Conservation (phyloP, 2,888 invertebrate species). For the Zonitis immaculata region DNA sequence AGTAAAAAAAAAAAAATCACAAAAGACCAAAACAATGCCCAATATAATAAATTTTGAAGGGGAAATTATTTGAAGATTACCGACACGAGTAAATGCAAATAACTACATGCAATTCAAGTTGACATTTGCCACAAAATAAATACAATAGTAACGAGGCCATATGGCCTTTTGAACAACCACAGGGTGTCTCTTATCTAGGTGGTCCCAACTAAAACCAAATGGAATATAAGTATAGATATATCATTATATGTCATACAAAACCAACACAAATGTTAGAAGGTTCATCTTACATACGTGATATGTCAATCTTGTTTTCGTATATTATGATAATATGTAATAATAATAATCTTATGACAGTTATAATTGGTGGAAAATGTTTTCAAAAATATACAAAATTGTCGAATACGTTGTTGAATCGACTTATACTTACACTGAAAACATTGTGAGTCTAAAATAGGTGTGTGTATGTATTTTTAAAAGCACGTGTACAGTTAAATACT, state of each 20-base stretch:
- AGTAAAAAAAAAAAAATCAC: too few relatives aligned
- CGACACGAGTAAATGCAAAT: conserved; percentile 3
- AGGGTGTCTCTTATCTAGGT: conserved; percentile 25
- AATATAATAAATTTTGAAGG: too few relatives aligned
- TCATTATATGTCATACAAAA: conserved; percentile 22
- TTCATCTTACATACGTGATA: conserved; percentile 15
- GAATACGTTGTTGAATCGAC: not conserved
- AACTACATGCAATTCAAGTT: conserved; percentile 12
- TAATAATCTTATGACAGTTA: not conserved
- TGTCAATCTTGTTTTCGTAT: conserved; percentile 4
- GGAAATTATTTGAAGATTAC: not conserved
- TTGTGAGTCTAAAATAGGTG: conserved; percentile 21
- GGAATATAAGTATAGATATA: conserved; percentile 17
- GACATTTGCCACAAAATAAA: conserved; percentile 21
- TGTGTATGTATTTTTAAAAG: conserved; percentile 21
- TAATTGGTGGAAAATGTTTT: not conserved
- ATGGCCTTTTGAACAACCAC: conserved; percentile 19
- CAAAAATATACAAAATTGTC: not conserved
- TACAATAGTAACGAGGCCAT: conserved; percentile 21
- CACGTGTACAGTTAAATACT: conserved; percentile 20
- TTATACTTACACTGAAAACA: too few relatives aligned
- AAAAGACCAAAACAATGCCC: too few relatives aligned
- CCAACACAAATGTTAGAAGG: conserved; percentile 10
- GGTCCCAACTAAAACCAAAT: conserved; percentile 21
- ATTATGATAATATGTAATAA: too few relatives aligned